phyloP scores from a whole-genome alignment of 2,888 invertebrate genomes.

The Entomobrya proxima region DNA sequence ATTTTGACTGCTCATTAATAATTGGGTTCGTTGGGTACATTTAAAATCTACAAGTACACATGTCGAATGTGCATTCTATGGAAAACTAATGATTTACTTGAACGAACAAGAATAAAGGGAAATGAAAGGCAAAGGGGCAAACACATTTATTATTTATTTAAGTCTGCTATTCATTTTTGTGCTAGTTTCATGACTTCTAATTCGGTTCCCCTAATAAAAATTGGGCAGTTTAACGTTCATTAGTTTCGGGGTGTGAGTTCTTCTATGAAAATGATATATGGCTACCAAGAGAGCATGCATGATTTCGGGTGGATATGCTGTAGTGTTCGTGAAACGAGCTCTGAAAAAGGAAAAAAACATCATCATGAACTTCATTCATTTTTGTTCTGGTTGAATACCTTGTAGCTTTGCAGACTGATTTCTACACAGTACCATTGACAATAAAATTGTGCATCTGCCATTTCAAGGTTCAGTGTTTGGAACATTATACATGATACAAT shows the following conservation, averaged over 20 bases:
- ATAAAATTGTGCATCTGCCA: not conserved
- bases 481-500: not conserved
- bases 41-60: not conserved
- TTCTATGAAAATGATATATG: conserved; percentile 16
- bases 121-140: not conserved
- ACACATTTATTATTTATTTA: not conserved
- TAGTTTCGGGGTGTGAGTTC: conserved; percentile 53
- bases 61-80: conserved; percentile 1
- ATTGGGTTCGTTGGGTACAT: too few relatives aligned
- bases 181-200: not conserved
- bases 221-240: conserved; percentile 48
- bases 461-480: not conserved
- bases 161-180: not conserved
- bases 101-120: not conserved
- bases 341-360: not conserved
- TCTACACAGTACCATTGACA: not conserved
- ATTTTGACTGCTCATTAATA: too few relatives aligned
- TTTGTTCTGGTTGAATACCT: conserved; percentile 11
- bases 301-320: not conserved
- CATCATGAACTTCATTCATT: conserved; percentile 29
- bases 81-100: not conserved
- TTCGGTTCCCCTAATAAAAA: conserved; percentile 37
- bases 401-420: not conserved
- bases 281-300: conserved; percentile 15
- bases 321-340: not conserved